Percentiles rank a stretch among this genome's conserved stretches.
phyloP scores from a whole-genome alignment of 2,113 vertebrate genomes.

The Epinephelus fuscoguttatus region DNA sequence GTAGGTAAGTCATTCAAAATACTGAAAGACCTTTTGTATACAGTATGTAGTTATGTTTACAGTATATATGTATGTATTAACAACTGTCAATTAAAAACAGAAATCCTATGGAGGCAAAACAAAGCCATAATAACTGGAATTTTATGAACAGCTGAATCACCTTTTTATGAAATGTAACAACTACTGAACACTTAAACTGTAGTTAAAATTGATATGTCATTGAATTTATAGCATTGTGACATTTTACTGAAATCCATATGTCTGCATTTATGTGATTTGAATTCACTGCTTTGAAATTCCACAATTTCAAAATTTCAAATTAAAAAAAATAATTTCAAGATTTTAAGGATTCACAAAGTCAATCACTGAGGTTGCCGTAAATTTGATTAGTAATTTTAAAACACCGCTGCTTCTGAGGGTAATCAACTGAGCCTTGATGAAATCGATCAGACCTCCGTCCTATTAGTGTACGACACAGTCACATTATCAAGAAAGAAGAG shows the following conservation, averaged over 20 bases:
- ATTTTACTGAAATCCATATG: background rate
- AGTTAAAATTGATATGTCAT: background rate
- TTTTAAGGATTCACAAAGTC: background rate
- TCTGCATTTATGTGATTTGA: background rate
- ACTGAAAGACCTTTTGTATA: background rate
- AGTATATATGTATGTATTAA: background rate
- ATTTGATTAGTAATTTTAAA: background rate
- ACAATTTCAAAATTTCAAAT: background rate
- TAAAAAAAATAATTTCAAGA: background rate
- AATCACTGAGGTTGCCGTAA: background rate
- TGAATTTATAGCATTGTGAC: background rate
- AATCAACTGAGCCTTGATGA: background rate
- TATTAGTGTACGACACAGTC: background rate
- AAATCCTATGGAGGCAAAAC: background rate
- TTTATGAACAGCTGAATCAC: background rate
- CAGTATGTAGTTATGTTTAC: background rate
- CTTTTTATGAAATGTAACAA: background rate
- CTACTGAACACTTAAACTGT: background rate
- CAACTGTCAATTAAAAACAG: background rate
- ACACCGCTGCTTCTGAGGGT: background rate
- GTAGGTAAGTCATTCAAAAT: background rate
- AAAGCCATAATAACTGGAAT: background rate
- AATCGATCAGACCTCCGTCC: background rate
- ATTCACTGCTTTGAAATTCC: background rate
- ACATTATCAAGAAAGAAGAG: background rate